Conservation (phyloP, 2,888 invertebrate species). For the Polydrusus cervinus region DNA sequence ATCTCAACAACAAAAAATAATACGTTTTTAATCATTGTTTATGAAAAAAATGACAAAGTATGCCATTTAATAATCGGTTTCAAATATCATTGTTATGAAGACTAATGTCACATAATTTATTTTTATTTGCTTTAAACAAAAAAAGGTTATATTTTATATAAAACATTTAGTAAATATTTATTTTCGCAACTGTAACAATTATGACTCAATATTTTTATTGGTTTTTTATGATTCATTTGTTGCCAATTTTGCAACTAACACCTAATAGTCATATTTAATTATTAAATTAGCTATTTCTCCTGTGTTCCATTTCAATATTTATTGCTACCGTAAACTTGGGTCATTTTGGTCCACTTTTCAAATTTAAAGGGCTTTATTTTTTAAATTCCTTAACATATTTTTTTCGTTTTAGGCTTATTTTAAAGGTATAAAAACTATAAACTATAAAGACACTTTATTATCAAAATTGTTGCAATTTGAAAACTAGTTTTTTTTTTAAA, state of each 20-base stretch:
- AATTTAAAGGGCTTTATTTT: too few relatives aligned
- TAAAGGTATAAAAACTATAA: too few relatives aligned
- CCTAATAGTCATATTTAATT: conserved; percentile 19
- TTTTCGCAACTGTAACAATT: too few relatives aligned
- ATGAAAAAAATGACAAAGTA: background rate
- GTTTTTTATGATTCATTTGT: conserved; percentile 13
- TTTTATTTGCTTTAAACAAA: background rate
- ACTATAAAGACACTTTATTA: too few relatives aligned
- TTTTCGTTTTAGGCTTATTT: too few relatives aligned
- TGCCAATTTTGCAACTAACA: conserved; percentile 12
- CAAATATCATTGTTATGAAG: background rate
- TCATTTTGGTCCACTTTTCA: too few relatives aligned
- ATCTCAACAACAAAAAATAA: background rate
- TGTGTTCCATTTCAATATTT: background rate
- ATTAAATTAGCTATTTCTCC: conserved; percentile 6
- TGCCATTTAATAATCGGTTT: background rate
- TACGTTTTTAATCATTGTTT: conserved; percentile 4
- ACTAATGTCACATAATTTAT: background rate
- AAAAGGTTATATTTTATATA: background rate
- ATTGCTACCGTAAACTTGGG: too few relatives aligned
- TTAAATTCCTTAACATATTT: too few relatives aligned
- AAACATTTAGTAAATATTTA: too few relatives aligned
- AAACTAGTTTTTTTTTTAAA: too few relatives aligned
- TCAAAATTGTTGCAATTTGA: too few relatives aligned
- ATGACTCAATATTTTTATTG: too few relatives aligned